phyloP scores from a whole-genome alignment of 2,113 vertebrate species.

The Syngnathus floridae region DNA sequence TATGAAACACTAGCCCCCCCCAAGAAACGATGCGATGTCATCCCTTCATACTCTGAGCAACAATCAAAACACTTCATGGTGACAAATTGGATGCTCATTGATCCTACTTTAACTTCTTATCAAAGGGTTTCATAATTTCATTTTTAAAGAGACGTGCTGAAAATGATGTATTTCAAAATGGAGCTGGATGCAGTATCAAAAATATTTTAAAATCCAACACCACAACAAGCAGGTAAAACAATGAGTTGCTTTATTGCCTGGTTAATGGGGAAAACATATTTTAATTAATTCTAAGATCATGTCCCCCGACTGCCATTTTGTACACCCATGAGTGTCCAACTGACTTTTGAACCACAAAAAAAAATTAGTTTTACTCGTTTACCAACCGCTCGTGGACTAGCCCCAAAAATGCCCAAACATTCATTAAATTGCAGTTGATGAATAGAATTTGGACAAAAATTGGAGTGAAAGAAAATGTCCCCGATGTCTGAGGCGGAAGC shows the following conservation, averaged over 20 bases:
- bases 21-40: neutral
- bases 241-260: neutral
- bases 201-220: too few relatives aligned
- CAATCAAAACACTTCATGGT: neutral
- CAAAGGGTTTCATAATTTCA: too few relatives aligned
- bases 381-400: neutral
- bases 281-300: neutral
- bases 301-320: neutral
- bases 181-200: too few relatives aligned
- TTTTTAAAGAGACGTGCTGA: too few relatives aligned
- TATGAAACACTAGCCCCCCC: too few relatives aligned
- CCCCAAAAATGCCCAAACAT: too few relatives aligned
- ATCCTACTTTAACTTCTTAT: too few relatives aligned
- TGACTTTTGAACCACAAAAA: neutral
- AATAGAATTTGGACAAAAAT: neutral
- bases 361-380: neutral
- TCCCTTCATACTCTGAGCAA: neutral
- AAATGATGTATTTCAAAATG: too few relatives aligned
- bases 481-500: conserved; percentile 25
- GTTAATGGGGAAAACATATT: neutral
- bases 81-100: neutral
- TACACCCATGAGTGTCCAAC: neutral
- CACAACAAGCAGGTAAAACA: neutral
- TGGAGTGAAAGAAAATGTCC: neutral
- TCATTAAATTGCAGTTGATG: neutral